Conservation (phyloP, 1,140 invertebrate species). For the Drosophila baimaii region DNA sequence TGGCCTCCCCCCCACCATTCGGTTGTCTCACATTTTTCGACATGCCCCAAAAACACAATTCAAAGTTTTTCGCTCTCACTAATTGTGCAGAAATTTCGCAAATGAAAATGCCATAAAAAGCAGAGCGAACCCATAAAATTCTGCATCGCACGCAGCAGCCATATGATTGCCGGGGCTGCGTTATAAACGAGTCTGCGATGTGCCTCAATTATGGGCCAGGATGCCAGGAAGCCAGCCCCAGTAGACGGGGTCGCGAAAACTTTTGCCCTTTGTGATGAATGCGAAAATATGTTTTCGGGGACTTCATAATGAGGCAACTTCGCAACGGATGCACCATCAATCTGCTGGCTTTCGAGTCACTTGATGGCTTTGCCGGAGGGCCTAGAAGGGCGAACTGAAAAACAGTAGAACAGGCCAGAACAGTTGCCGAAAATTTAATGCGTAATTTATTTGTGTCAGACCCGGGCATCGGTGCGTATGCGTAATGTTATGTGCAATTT, state of each 20-base stretch:
- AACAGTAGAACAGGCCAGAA: neutral
- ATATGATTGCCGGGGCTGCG: constrained; percentile 52
- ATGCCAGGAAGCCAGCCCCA: constrained; percentile 34
- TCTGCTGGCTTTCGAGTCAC: constrained; percentile 42
- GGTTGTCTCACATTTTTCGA: constrained; percentile 30
- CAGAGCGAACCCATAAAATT: constrained; percentile 60
- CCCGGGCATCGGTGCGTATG: constrained; percentile 48
- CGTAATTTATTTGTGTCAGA: constrained; percentile 68
- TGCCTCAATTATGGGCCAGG: constrained; percentile 75
- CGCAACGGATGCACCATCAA: constrained; percentile 55
- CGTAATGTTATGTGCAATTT: constrained; percentile 72
- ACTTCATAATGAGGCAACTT: constrained; percentile 73
- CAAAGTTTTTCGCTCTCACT: constrained; percentile 58
- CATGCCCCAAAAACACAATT: constrained; percentile 75
- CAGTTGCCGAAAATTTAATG: constrained; percentile 59
- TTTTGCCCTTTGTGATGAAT: constrained; percentile 74
- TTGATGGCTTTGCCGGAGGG: constrained; percentile 17
- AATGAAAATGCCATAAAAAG: constrained; percentile 60
- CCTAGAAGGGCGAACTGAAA: neutral
- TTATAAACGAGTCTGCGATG: constrained; percentile 80
- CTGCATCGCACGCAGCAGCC: constrained; percentile 46
- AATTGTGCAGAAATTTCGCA: constrained; percentile 68
- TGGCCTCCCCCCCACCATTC: constrained; percentile 5
- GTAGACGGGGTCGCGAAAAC: constrained; percentile 38
- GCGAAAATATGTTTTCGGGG: constrained; percentile 76